Evolutionary conservation across 2,113 vertebrate genomes (phyloP), one percentile per base, ranked within the genome.

Genomic region (Oenanthe oenanthe): DNA sequence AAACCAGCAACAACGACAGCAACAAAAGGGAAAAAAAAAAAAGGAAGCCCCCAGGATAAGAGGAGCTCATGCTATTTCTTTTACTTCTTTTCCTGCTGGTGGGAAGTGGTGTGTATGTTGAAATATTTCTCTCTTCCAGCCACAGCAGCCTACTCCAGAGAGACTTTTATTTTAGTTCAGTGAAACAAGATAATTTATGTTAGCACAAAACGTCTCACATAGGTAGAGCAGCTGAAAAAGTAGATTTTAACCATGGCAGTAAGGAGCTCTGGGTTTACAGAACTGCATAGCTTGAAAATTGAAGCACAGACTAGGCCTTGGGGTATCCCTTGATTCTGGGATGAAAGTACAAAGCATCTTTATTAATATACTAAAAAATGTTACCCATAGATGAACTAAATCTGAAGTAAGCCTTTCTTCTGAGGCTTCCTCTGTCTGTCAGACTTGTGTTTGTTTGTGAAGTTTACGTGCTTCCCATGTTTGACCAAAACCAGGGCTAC

Each of bases 401-500:
- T 85, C 75, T 86, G 63, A 86, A 78, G 28, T 90, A 94, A 97
- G 50, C 75, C 68, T 73, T 89, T 83, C 43, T 83, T 80, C 67
- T 84, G 82, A 88, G 72, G 51, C 53, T 90, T 85, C 29, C 62
- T 68, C 63, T 88, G 40, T 36, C 75, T 86, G n/a, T 68, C 61
- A 88, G 85, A 50, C 48, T 93, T 90, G 21, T 88, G 75, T 78
- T 96, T 89, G 88, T 90, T 96, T 90, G 82, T n/a, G 51, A 93
- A 88, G 89, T 95, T 94, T 90, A 74, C 65, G 16, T 28, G 50
- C 21, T 80, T 93, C 92, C 92, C 71, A 28, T 26, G 25, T 83
- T 80, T 96, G 92, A 93, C 92, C 89, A 81, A 93, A 95, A 84
- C 81, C 94, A 95, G 86, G 31, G 32, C 88, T 88, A 78, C 77